phyloP scores from a whole-genome alignment of 2,888 invertebrate genomes.

The Celastrina argiolus region DNA sequence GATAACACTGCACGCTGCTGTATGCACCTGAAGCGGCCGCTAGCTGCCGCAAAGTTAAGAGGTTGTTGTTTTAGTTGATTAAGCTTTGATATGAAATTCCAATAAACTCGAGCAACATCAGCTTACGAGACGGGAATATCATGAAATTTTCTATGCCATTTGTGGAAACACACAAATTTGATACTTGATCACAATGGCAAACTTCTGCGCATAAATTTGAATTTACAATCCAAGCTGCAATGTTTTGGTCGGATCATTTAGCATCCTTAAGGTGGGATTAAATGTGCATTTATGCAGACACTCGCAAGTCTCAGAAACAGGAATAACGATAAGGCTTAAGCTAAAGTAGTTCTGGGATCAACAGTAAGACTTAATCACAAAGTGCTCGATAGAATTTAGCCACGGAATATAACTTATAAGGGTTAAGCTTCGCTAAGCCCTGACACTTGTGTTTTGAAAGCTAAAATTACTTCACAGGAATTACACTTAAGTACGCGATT shows the following conservation, averaged over 20 bases:
- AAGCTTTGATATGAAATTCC: neutral
- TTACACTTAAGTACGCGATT: neutral
- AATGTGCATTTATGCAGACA: neutral
- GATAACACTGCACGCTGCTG: neutral
- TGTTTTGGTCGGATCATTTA: neutral
- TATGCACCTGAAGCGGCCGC: neutral
- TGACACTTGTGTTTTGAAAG: neutral
- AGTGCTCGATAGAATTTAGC: neutral
- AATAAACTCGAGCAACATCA: neutral
- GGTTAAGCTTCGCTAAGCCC: neutral
- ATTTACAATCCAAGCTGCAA: neutral
- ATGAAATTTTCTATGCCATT: neutral
- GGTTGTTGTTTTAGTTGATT: neutral
- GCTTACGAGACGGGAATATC: neutral
- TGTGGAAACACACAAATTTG: neutral
- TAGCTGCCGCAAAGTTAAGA: neutral
- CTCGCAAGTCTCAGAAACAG: neutral
- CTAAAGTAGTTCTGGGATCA: neutral
- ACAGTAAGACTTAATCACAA: neutral
- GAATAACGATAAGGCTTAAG: neutral
- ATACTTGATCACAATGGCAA: neutral
- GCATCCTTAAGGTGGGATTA: neutral
- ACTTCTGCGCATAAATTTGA: constrained; percentile 3
- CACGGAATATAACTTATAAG: neutral
- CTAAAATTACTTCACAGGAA: neutral